These are phyloP conservation scores for Characodon lateralis DNA, from an alignment of 2,797 vertebrate genomes.

Conservation along the genomic window DNA sequence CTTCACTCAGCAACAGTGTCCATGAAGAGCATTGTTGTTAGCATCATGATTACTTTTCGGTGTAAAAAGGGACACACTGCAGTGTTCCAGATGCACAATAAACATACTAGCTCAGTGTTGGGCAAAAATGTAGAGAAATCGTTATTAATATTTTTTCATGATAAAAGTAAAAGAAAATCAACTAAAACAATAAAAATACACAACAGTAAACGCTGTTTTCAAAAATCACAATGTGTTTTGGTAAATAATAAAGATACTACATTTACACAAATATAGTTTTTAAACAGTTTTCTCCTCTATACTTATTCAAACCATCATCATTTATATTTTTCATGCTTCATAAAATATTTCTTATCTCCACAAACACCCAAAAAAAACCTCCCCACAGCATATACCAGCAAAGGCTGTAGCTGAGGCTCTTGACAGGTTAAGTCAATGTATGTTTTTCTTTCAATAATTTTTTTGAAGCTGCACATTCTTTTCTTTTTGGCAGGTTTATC, in stretches of 20 bases:
- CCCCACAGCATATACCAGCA: not conserved
- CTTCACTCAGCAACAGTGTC: no score
- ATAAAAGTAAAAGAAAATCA: not conserved
- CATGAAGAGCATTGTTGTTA: no score
- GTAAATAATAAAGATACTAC: not conserved
- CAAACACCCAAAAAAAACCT: no score
- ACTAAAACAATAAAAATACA: not conserved
- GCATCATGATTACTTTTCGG: no score
- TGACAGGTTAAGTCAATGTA: not conserved
- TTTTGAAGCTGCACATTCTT: not conserved
- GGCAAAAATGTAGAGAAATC: not conserved
- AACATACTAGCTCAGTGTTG: not conserved
- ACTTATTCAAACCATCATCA: not conserved
- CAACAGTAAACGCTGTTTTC: not conserved
- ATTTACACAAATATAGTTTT: not conserved
- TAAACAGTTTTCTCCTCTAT: not conserved
- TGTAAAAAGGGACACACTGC: not conserved
- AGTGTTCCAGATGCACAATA: not conserved
- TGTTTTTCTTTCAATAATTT: constrained; percentile 2
- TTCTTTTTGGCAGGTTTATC: not conserved
- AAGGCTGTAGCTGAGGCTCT: not conserved
- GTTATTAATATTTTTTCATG: not conserved
- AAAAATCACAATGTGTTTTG: not conserved
- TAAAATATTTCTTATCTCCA: not conserved
- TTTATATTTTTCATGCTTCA: not conserved